phyloP scores from a whole-genome alignment of 2,113 vertebrate genomes.

The Rhadina sibilatrix region DNA sequence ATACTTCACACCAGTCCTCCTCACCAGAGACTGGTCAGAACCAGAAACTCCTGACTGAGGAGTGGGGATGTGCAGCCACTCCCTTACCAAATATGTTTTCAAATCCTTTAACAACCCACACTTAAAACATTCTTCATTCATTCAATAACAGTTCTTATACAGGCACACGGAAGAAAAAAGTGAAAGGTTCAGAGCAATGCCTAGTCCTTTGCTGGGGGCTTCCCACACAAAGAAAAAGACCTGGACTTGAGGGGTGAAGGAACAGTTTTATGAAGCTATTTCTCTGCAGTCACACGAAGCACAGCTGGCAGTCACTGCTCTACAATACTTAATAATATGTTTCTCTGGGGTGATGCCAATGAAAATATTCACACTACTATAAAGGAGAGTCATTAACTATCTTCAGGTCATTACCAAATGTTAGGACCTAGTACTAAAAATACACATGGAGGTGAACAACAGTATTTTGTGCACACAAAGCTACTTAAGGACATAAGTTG shows the following conservation, averaged over 20 bases:
- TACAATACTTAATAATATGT: neutral
- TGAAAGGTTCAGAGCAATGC: fast-evolving
- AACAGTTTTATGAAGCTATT: neutral
- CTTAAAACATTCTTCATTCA: neutral
- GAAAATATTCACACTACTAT: conserved; percentile 8
- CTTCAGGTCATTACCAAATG: neutral
- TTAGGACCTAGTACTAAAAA: conserved; percentile 10
- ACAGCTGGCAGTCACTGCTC: neutral
- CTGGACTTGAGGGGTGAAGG: neutral
- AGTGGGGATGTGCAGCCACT: fast-evolving
- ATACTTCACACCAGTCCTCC: neutral
- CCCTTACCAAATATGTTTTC: neutral
- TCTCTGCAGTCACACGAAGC: neutral
- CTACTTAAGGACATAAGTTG: neutral
- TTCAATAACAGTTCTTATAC: neutral
- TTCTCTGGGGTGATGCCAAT: neutral
- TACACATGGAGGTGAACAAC: neutral
- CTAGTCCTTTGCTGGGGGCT: neutral
- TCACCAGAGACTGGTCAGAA: neutral
- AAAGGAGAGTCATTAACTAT: conserved; percentile 12
- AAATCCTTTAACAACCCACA: neutral
- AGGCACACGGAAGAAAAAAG: neutral
- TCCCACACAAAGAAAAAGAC: neutral
- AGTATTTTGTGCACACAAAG: neutral
- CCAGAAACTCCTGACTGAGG: neutral